Percentiles rank a stretch among this genome's conserved stretches.
Conservation (phyloP, 23 tunicate genomes). For the Oikopleura albicans region DNA sequence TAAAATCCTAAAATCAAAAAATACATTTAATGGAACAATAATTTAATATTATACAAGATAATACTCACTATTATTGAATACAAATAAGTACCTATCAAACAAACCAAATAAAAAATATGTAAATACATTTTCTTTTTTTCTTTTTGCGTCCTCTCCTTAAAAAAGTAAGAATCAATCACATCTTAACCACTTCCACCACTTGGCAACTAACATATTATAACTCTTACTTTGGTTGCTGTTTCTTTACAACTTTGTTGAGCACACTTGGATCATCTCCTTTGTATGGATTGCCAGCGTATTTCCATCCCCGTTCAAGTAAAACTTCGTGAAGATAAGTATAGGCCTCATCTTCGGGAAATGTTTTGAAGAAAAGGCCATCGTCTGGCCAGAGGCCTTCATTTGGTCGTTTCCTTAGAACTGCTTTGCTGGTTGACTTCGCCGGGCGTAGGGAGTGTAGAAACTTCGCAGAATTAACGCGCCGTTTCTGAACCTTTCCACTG, state of each 20-base stretch:
- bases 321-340: not conserved
- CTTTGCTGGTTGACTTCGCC: not conserved
- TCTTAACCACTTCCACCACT: too few species aligned
- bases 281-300: not conserved
- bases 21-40: too few species aligned
- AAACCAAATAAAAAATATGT: too few species aligned
- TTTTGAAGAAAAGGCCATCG: constrained; percentile 5
- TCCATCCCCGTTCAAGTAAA: constrained; percentile 1
- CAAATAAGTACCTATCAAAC: too few species aligned
- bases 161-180: too few species aligned
- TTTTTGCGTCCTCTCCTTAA: too few species aligned
- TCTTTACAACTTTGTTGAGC: not conserved
- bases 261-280: not conserved
- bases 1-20: too few species aligned
- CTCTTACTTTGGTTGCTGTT: constrained; percentile 8
- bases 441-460: not conserved
- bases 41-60: too few species aligned
- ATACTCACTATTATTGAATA: too few species aligned
- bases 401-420: not conserved
- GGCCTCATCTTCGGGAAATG: not conserved
- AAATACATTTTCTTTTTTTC: too few species aligned
- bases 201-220: too few species aligned
- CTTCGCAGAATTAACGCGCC: not conserved
- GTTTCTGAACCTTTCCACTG: not conserved
- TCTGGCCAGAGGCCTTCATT: not conserved